Evolutionary conservation across 1,140 invertebrate genomes (phyloP), one percentile per base, ranked within the genome.

Genomic region (Penaeus chinensis): DNA sequence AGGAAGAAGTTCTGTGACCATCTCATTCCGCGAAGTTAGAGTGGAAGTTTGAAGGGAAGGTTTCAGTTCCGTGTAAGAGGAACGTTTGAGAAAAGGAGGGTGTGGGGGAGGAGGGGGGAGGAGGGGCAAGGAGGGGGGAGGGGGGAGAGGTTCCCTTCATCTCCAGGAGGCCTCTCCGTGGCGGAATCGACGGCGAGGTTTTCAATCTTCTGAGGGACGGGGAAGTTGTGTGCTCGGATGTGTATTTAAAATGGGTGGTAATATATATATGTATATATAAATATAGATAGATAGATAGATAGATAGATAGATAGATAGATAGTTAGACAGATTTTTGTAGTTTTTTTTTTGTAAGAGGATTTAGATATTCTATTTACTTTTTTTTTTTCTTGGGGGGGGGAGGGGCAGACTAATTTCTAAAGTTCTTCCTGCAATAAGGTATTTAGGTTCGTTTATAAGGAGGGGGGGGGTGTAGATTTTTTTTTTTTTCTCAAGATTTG

Each of bases 11-110:
- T 85, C 62, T 32, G n/a, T 60, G 69, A 65, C 84, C 83, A 42
- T 85, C 84, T 85, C 84, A 85, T 85, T 85, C 84, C 71, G 60
- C 65, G 18, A 79, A 85, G 84, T 85, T 85, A 85, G 54, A 85
- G 66, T 85, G 76, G 62, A 85, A 74, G 78, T 85, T 79, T 60
- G 32, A 19, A 22, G 62, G 63, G 76, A 42, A 60, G 60, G 77
- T n/a, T 27, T 8, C 37, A 32, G 47, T 16, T 71, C 69, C 20
- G 47, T 54, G n/a, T 71, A 32, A 76, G 76, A 76, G 76, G 24
- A 47, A 8, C 22, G 76, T 13, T 24, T 37, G 42, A 4, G 76
- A 78, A 27, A n/a, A n/a, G 42, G 20, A 24, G 32, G 74, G 74
- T 0, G 19, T 2, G n/a, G 32, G 2, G 7, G 74, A 20, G n/a